Conservation (phyloP, 2,888 invertebrate species). For the Nesidiocoris tenuis region DNA sequence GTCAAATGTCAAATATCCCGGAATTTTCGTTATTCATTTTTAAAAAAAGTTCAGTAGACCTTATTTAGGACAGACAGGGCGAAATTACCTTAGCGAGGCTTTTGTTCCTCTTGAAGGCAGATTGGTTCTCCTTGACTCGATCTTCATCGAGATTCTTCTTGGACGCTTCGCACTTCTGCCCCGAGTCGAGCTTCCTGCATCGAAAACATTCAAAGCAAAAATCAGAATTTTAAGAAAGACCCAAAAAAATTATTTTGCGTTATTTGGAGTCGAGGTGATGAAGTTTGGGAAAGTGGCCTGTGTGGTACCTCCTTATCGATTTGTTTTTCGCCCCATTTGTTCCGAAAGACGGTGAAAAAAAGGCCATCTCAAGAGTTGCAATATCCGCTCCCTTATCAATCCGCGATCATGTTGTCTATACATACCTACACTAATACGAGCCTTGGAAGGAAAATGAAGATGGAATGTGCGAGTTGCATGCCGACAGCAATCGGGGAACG, state of each 20-base stretch:
- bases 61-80: no score
- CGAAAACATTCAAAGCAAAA: neutral
- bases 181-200: constrained; percentile 1
- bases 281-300: no score
- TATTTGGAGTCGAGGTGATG: no score
- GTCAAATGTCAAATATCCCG: no score
- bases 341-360: no score
- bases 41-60: no score
- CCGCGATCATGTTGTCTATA: neutral
- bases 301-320: no score
- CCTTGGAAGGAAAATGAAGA: neutral
- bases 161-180: neutral
- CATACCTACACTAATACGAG: neutral
- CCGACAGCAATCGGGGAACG: neutral
- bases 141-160: constrained; percentile 7
- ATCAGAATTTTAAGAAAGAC: neutral
- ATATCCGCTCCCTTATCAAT: no score
- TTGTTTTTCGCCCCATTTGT: no score
- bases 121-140: constrained; percentile 13
- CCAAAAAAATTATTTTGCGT: no score
- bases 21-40: no score
- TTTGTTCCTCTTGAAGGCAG: constrained; percentile 46
- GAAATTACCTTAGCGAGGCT: constrained; percentile 44
- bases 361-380: no score
- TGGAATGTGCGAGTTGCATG: constrained; percentile 10